Conservation (phyloP, 2,113 vertebrate genomes). For the Pachycephala philippinensis region DNA sequence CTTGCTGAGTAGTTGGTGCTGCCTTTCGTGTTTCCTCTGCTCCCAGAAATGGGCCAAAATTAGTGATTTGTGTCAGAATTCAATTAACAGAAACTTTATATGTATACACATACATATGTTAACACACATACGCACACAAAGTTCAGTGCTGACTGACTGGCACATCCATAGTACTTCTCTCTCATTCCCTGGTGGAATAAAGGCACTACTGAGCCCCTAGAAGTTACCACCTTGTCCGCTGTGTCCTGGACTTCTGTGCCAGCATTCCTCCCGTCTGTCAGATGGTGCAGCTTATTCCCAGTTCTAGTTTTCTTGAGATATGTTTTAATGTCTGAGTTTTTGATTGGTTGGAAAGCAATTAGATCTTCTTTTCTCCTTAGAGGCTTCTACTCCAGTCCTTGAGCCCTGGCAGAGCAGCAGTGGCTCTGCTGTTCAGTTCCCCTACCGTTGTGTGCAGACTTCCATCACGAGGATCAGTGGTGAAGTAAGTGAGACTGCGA, state of each 20-base stretch:
- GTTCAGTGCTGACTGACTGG: neutral
- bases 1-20: neutral
- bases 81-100: neutral
- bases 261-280: neutral
- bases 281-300: neutral
- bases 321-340: neutral
- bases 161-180: neutral
- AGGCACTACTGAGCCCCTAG: neutral
- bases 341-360: neutral
- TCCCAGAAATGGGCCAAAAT: neutral
- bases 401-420: slow-evolving; percentile 74
- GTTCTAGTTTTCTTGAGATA: neutral
- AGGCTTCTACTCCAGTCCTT: slow-evolving; percentile 65
- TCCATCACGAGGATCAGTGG: slow-evolving; percentile 74
- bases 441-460: slow-evolving; percentile 78
- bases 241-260: neutral
- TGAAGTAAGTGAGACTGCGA: slow-evolving; percentile 74
- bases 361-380: slow-evolving; percentile 57
- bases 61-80: neutral
- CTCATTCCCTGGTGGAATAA: neutral
- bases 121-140: accelerated
- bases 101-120: neutral
- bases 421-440: slow-evolving; percentile 75
- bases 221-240: neutral
- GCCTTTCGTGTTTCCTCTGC: neutral